These are phyloP conservation scores for Pyrgilauda ruficollis DNA, from an alignment of 2,113 vertebrate genomes.

Conservation along the genomic window DNA sequence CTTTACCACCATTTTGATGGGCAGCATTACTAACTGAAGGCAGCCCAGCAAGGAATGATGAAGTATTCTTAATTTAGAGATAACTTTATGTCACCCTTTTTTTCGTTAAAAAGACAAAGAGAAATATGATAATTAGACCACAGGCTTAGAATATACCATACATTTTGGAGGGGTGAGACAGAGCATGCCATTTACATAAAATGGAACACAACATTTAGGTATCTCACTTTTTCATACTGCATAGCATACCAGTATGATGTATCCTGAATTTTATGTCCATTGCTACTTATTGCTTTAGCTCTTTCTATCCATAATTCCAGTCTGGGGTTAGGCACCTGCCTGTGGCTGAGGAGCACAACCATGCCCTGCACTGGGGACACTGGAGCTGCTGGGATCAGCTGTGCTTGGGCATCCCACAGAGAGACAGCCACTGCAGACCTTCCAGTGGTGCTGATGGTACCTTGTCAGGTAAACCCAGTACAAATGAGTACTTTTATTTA, in stretches of 20 bases:
- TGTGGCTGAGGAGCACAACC: background rate
- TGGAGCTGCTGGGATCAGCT: rapidly evolving
- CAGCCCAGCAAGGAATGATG: background rate
- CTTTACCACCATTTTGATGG: background rate
- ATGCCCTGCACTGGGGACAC: rapidly evolving
- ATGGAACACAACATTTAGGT: no score
- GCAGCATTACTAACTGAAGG: background rate
- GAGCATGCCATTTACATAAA: no score
- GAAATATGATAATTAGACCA: no score
- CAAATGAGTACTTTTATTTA: background rate
- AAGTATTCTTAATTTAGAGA: background rate
- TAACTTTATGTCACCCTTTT: no score
- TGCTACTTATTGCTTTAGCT: background rate
- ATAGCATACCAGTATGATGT: background rate
- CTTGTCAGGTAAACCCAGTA: background rate
- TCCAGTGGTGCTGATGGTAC: background rate
- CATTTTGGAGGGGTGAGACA: no score
- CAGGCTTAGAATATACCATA: no score
- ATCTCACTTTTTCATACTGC: background rate
- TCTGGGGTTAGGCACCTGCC: rapidly evolving
- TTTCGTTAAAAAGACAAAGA: no score
- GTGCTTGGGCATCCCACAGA: rapidly evolving
- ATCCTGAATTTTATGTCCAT: background rate
- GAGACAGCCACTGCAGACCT: rapidly evolving
- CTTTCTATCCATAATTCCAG: background rate